phyloP scores from a whole-genome alignment of 1,140 invertebrate species.

The Medauroidea extradentata region DNA sequence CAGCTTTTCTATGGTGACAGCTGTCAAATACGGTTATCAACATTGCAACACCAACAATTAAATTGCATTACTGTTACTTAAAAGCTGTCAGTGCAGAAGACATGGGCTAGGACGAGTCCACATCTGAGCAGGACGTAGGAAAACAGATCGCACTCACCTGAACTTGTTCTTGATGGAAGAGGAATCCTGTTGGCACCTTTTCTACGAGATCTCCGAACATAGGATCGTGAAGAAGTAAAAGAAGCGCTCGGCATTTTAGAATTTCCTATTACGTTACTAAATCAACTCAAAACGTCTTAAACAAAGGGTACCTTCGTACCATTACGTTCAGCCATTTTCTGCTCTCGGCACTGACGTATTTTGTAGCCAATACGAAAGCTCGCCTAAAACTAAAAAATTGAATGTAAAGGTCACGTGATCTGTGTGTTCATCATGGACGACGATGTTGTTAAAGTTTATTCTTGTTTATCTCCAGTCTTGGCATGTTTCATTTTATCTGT shows the following conservation, averaged over 20 bases:
- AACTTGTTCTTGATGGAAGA: conserved; percentile 69
- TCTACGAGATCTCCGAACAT: conserved; percentile 76
- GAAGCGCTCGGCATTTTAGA: conserved; percentile 83
- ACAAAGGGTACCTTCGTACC: conserved; percentile 60
- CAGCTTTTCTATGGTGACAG: too few species aligned
- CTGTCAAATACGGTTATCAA: too few species aligned
- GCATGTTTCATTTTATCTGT: conserved; percentile 67
- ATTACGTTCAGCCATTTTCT: conserved; percentile 61
- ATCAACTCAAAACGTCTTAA: conserved; percentile 42
- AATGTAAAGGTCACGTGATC: conserved; percentile 22
- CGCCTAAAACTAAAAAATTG: neutral
- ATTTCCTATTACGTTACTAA: conserved; percentile 3
- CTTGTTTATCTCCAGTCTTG: conserved; percentile 24
- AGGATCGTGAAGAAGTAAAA: conserved; percentile 80
- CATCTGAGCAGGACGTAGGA: neutral
- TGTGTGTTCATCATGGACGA: conserved; percentile 42
- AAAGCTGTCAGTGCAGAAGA: neutral
- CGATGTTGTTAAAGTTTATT: conserved; percentile 25
- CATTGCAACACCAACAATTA: too few species aligned
- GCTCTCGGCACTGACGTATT: conserved; percentile 29
- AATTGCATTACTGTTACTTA: too few species aligned
- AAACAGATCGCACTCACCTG: conserved; percentile 49
- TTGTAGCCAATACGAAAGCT: conserved; percentile 17
- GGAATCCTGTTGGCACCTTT: conserved; percentile 80
- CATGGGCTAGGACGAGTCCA: conserved; percentile 14